These are phyloP conservation scores for Poecilia picta DNA, from an alignment of 2,797 vertebrate genomes.

Conservation along the genomic window DNA sequence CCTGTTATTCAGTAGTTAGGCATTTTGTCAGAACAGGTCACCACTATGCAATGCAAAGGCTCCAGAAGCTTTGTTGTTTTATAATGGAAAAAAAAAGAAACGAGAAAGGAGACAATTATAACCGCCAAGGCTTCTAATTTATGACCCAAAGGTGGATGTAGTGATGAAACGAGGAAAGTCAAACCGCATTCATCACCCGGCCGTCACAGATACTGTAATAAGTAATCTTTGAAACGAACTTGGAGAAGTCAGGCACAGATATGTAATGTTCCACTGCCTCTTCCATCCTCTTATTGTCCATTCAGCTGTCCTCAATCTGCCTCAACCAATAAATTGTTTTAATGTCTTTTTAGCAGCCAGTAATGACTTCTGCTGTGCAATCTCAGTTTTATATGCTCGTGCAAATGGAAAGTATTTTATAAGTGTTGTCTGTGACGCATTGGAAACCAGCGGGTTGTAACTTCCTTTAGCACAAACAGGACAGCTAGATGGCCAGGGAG, in stretches of 20 bases:
- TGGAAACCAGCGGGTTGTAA: conserved; percentile 5
- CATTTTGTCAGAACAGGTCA: conserved; percentile 2
- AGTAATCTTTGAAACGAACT: conserved; percentile 24
- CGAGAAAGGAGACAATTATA: not conserved
- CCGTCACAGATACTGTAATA: conserved; percentile 19
- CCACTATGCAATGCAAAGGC: conserved; percentile 8
- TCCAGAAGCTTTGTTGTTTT: conserved; percentile 18
- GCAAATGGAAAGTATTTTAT: conserved; percentile 32
- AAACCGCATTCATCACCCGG: conserved; percentile 23
- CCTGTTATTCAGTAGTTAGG: conserved; percentile 4
- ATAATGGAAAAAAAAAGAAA: conserved; percentile 19
- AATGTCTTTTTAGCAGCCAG: conserved; percentile 22
- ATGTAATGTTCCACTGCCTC: conserved; percentile 32
- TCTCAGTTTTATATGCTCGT: conserved; percentile 15
- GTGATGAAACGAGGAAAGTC: conserved; percentile 16
- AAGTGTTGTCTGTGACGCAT: not conserved
- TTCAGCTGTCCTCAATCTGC: conserved; percentile 47
- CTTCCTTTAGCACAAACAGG: conserved; percentile 10
- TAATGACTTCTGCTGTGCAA: conserved; percentile 16
- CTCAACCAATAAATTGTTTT: conserved; percentile 37
- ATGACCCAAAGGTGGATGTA: conserved; percentile 17
- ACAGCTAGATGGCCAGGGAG: conserved; percentile 9
- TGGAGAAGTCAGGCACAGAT: conserved; percentile 25
- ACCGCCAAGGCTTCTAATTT: conserved; percentile 14
- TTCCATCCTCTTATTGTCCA: conserved; percentile 38